Base-by-base conservation (phyloP, 1,140 invertebrate genomes). In the Neodiprion pinetum region DNA sequence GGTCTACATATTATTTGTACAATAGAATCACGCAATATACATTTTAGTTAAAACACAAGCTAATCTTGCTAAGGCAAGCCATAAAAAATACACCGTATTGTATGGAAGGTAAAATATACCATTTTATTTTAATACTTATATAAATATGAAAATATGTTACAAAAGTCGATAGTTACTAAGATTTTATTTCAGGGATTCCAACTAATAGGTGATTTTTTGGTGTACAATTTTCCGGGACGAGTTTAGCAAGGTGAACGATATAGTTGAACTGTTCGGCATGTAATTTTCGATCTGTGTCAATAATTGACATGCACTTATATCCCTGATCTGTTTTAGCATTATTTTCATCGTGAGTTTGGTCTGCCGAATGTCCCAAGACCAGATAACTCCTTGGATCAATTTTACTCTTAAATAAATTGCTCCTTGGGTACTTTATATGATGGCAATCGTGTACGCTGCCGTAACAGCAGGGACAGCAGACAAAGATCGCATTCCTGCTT, bases 401-500 rank as follows among this genome's bases (percentile, higher is more conserved):
- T 5, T 85, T 77, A 14, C 87, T 70, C 10, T 81, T 85, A 75
- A 93, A 93, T 71, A 85, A 80, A 48, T 85, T 78, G 86, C 95
- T 95, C 76, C 94, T 87, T 1, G 93, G 94, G 88, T 98, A 97
- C 1, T 88, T 86, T 17, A 95, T 85, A 82, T 93, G 91, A 86
- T 96, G 88, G 80, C 93, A 91, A 80, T 91, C 91, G 79, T 94
- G 93, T 65, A 98, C 90, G 3, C 93, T 93, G 7, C 97, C 97
- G 87, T 99, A 99, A 85, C 97, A 99, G 85, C 98, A 99, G 1
- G 97, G 97, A 86, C 96, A 98, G 72, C 96, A 91, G 5, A 98
- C 94, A 90, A 99, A 98, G 74, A 93, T 90, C 0, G 97, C 96
- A 70, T 91, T 90, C 14, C 91, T 91, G 28, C 90, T 84, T 3